Conservation (phyloP, 2,113 vertebrate genomes). For the Urocitellus parryii region DNA sequence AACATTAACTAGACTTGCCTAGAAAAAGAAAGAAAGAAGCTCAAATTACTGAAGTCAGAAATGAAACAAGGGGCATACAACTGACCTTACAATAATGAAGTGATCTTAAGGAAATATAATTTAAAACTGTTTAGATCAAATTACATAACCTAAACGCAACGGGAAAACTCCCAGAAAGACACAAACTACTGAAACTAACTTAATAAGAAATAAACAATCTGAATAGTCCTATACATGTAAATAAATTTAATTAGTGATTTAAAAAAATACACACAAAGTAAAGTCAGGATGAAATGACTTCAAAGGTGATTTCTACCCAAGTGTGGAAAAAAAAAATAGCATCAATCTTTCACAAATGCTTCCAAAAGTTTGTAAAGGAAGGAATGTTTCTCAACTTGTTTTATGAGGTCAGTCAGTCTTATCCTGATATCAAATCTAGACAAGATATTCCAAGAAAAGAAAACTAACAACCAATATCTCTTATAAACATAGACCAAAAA, state of each 20-base stretch:
- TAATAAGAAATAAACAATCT: neutral
- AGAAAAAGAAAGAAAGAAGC: slow-evolving; percentile 45
- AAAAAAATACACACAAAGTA: neutral
- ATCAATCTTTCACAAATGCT: neutral
- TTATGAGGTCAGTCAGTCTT: neutral
- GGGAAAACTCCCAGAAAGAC: neutral
- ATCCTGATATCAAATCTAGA: neutral
- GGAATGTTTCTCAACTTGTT: neutral
- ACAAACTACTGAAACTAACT: neutral
- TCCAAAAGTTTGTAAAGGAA: neutral
- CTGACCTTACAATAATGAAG: neutral
- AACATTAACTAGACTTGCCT: neutral
- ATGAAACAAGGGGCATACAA: neutral
- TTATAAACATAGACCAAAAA: neutral
- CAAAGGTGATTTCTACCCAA: neutral
- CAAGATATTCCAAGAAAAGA: neutral
- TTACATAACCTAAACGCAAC: neutral
- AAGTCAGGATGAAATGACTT: neutral
- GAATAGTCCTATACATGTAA: neutral
- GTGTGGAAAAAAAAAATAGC: neutral
- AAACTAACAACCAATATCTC: neutral
- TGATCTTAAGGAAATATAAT: neutral
- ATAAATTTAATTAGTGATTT: neutral
- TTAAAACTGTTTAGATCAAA: neutral
- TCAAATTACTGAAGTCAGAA: neutral